These are phyloP conservation scores for Hemicentrotus pulcherrimus DNA, from an alignment of 35 echinoderm and acorn worm genomes.

Conservation along the genomic window DNA sequence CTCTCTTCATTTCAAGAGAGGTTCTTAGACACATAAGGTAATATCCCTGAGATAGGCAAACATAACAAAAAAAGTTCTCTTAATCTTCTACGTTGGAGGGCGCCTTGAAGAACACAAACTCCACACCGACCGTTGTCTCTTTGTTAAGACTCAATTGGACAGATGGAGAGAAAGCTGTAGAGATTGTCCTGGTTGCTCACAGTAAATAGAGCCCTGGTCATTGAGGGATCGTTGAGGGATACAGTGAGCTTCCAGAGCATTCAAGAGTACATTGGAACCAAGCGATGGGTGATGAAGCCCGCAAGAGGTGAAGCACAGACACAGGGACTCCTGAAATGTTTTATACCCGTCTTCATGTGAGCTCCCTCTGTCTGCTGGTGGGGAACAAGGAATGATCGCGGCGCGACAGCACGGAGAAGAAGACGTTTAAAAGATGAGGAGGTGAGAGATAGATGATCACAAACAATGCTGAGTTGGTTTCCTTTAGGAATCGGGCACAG, in stretches of 20 bases:
- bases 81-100: conserved; percentile 1
- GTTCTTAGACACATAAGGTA: conserved; percentile 48
- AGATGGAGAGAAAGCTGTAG: not conserved
- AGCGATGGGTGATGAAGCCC: not conserved
- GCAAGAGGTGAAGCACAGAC: not conserved
- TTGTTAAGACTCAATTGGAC: no score
- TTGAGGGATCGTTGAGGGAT: not conserved
- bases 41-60: conserved; percentile 51
- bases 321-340: conserved; percentile 46
- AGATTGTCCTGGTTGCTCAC: not conserved
- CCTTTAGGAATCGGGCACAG: not conserved
- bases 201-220: not conserved
- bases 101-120: not conserved
- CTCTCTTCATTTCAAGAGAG: conserved; percentile 25
- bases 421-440: not conserved
- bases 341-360: conserved; percentile 20
- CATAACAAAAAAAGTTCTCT: conserved; percentile 8
- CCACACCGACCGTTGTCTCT: not conserved
- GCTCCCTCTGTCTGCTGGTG: conserved; percentile 26
- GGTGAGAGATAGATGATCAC: not conserved
- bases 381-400: not conserved
- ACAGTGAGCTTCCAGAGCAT: not conserved
- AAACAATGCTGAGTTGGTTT: conserved; percentile 40
- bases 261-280: not conserved
- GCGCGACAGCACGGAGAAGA: not conserved